phyloP scores from a whole-genome alignment of 2,888 invertebrate species.

The Malthinus flaveolus region DNA sequence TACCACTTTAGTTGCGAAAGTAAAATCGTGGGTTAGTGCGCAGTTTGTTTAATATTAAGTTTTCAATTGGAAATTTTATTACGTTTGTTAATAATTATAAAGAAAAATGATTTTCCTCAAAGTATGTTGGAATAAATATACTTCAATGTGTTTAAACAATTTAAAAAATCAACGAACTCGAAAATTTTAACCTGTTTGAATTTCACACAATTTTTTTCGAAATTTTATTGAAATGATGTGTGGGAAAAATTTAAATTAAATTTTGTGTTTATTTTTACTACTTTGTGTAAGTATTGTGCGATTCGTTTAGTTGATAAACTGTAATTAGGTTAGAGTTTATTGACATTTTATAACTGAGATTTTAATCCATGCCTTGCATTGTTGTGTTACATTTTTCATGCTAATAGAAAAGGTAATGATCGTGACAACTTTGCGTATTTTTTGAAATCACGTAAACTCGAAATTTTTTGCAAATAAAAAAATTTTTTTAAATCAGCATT shows the following conservation, averaged over 20 bases:
- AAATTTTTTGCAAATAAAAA: too few species aligned
- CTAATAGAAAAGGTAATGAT: neutral
- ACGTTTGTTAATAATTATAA: neutral
- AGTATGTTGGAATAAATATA: neutral
- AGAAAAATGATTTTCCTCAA: constrained; percentile 6
- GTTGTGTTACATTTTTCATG: neutral
- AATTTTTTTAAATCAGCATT: too few species aligned
- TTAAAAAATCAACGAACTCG: constrained; percentile 3
- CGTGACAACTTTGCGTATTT: neutral
- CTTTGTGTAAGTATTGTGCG: neutral
- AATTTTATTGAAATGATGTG: too few species aligned
- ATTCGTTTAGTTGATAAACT: neutral
- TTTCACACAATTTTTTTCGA: neutral
- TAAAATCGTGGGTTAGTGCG: constrained; percentile 14
- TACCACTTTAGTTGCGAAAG: constrained; percentile 1
- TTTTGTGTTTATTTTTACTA: neutral
- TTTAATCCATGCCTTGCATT: neutral
- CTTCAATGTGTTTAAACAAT: neutral
- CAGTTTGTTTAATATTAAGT: constrained; percentile 13
- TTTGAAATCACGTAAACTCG: too few species aligned
- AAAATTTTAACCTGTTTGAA: neutral
- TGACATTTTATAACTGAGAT: neutral
- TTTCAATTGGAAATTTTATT: constrained; percentile 2
- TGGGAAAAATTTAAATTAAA: too few species aligned
- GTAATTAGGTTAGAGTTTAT: constrained; percentile 5